These are phyloP conservation scores for Percina caprodes DNA, from an alignment of 2,113 vertebrate genomes.

Conservation along the genomic window DNA sequence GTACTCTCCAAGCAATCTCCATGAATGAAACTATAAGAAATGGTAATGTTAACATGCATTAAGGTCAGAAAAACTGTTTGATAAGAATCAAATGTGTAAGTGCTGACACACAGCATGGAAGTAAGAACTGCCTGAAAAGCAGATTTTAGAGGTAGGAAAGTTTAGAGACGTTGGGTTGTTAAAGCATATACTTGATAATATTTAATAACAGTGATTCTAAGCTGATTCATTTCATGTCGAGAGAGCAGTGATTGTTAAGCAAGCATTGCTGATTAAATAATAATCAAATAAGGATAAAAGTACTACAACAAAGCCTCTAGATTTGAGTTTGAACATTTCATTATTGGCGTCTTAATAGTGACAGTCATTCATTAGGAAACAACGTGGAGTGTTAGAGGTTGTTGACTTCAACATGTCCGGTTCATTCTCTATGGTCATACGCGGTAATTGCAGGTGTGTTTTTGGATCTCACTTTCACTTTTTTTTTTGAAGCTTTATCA, in stretches of 20 bases:
- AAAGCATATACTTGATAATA: background rate
- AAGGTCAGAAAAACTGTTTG: background rate
- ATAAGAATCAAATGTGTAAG: background rate
- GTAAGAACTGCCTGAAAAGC: background rate
- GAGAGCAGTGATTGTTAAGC: background rate
- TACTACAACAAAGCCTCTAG: background rate
- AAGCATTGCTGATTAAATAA: background rate
- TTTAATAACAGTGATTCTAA: background rate
- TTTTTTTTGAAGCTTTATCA: too few species aligned
- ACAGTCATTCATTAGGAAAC: background rate
- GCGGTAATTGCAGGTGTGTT: too few species aligned
- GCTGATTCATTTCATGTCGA: background rate
- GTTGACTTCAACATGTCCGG: too few species aligned
- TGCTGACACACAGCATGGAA: background rate
- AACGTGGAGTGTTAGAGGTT: background rate
- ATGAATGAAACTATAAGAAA: background rate
- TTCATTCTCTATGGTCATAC: too few species aligned
- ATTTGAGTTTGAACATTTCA: background rate
- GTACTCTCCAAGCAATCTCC: background rate
- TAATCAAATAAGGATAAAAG: too few species aligned
- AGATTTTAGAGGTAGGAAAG: background rate
- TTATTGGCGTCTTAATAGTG: background rate
- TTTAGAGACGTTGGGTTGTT: background rate
- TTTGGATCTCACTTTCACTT: too few species aligned
- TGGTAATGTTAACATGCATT: background rate